Conservation (phyloP, 2,888 invertebrate species). For the Lycophotia porphyrea region DNA sequence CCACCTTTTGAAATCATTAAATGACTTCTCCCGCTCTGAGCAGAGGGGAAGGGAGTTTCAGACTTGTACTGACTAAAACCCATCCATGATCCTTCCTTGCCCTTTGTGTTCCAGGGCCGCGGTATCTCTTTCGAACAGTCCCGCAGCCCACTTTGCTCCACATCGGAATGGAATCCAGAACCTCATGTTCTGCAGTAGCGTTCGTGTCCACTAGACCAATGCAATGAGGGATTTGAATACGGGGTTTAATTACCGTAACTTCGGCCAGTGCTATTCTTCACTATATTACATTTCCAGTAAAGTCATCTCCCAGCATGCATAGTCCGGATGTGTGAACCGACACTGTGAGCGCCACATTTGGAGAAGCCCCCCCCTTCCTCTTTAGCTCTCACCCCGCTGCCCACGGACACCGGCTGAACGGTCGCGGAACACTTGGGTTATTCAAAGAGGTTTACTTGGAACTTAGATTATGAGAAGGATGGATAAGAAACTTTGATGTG, state of each 20-base stretch:
- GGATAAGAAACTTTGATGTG: slow-evolving; percentile 5
- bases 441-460: slow-evolving; percentile 45
- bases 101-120: too few species aligned
- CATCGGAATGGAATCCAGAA: neutral
- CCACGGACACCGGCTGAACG: slow-evolving; percentile 15
- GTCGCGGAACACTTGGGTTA: slow-evolving; percentile 42
- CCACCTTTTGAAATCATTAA: too few species aligned
- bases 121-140: too few species aligned
- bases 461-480: slow-evolving; percentile 13
- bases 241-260: neutral
- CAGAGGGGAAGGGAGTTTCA: too few species aligned
- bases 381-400: neutral
- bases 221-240: neutral
- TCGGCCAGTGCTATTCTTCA: neutral
- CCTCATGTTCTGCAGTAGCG: neutral
- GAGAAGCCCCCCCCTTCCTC: neutral
- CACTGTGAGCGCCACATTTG: slow-evolving; percentile 16
- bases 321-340: slow-evolving; percentile 10
- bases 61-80: too few species aligned
- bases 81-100: too few species aligned
- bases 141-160: too few species aligned
- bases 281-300: neutral
- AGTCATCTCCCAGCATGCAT: neutral
- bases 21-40: too few species aligned
- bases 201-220: neutral